A percentile compares a stretch with the other conserved stretches of the same genome.
Conservation (phyloP, 2,888 invertebrate species). For the Pyrrhosoma nymphula region DNA sequence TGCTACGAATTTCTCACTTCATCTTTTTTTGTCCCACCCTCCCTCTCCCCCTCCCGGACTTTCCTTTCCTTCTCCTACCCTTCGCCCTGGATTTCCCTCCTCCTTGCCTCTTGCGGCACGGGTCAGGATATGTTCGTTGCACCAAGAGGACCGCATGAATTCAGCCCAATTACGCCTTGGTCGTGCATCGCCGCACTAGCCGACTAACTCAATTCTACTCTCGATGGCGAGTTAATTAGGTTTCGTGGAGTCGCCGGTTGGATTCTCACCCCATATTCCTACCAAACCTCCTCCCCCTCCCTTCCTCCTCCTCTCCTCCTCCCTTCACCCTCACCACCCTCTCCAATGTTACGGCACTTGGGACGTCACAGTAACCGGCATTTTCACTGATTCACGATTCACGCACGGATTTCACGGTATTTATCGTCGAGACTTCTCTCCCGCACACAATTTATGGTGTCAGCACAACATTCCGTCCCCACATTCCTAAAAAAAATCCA, state of each 20-base stretch:
- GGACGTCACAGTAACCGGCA: neutral
- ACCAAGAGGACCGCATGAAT: neutral
- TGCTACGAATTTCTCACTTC: neutral
- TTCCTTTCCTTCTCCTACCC: neutral
- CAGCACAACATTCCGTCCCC: neutral
- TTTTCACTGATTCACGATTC: neutral
- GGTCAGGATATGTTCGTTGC: neutral
- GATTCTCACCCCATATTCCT: neutral
- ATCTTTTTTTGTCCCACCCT: neutral
- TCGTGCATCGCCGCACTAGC: neutral
- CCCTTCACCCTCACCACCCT: neutral
- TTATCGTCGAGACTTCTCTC: neutral
- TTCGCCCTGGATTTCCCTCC: neutral
- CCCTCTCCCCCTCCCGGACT: neutral
- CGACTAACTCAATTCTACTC: neutral
- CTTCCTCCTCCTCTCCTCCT: too few relatives aligned
- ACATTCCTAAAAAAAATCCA: neutral
- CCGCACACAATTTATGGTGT: too few relatives aligned
- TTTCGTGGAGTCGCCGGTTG: neutral
- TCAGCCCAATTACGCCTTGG: neutral
- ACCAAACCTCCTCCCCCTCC: too few relatives aligned
- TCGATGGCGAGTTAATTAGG: constrained; percentile 14
- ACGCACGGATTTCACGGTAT: neutral
- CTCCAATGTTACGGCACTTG: neutral
- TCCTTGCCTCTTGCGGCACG: neutral